These are phyloP conservation scores for Kuschelorhynchus macadamiae DNA, from an alignment of 2,888 invertebrate genomes.

Conservation along the genomic window DNA sequence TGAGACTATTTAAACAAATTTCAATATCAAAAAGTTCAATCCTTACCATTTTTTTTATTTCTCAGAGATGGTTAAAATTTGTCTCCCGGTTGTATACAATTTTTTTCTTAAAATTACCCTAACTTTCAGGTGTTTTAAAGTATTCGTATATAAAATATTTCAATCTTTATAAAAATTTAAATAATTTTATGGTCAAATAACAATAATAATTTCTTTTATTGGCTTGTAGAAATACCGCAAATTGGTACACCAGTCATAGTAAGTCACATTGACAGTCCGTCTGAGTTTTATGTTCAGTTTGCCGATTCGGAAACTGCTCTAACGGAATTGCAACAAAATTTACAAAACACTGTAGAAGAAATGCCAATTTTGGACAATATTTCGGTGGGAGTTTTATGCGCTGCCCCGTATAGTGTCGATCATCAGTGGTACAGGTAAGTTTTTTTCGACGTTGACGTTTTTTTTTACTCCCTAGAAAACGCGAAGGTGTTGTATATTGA, in stretches of 20 bases:
- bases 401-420: constrained; percentile 87
- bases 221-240: not conserved
- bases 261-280: constrained; percentile 82
- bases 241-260: constrained; percentile 70
- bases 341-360: constrained; percentile 73
- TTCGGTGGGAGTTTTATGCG: constrained; percentile 76
- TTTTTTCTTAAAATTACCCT: too few species aligned
- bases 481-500: too few species aligned
- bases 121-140: too few species aligned
- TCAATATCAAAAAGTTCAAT: too few species aligned
- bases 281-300: constrained; percentile 82
- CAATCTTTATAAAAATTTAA: too few species aligned
- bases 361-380: constrained; percentile 73
- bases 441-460: constrained; percentile 3
- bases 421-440: constrained; percentile 84
- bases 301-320: constrained; percentile 73
- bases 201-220: too few species aligned
- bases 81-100: too few species aligned
- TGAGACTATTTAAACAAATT: too few species aligned
- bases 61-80: too few species aligned
- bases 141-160: too few species aligned
- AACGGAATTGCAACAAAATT: constrained; percentile 74
- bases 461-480: constrained; percentile 1
- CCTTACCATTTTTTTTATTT: too few species aligned
- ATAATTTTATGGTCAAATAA: too few species aligned